Evolutionary conservation across 2,113 vertebrate genomes (phyloP).

Genomic region (Camarhynchus parvulus): DNA sequence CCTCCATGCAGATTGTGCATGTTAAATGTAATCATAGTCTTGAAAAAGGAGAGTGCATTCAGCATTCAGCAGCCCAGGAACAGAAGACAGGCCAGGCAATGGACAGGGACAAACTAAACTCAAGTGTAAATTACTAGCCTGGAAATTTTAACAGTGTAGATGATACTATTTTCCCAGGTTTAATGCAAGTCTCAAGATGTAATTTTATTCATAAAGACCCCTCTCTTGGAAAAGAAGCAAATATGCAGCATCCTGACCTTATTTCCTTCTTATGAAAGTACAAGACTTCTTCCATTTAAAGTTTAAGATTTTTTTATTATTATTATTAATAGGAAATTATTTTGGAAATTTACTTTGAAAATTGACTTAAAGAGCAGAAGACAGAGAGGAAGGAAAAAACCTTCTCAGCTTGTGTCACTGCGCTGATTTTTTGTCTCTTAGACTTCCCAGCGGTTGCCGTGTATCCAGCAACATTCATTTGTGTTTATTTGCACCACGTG

Average conservation of each 20-base stretch:
- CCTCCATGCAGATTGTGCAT: rapidly evolving
- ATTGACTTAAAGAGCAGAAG: neutral
- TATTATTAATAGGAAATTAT: neutral
- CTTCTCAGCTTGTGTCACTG: neutral
- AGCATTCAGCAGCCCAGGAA: neutral
- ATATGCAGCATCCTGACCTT: neutral
- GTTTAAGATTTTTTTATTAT: neutral
- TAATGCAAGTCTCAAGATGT: neutral
- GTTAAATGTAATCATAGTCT: neutral
- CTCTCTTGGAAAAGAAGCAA: neutral
- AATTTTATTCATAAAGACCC: neutral
- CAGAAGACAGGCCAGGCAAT: neutral
- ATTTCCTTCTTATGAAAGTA: neutral
- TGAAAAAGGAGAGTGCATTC: neutral
- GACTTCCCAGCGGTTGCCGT: neutral
- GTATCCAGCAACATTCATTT: neutral
- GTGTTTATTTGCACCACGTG: neutral
- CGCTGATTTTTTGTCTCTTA: neutral
- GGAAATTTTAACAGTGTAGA: neutral
- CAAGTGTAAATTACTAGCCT: neutral
- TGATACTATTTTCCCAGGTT: neutral
- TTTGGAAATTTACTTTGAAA: neutral
- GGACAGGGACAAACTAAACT: neutral
- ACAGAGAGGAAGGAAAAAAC: neutral
- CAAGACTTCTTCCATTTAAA: neutral